A percentile compares a stretch with the other conserved stretches of the same genome.
Conservation (phyloP, 2,797 vertebrate species). For the Spinus pinus region DNA sequence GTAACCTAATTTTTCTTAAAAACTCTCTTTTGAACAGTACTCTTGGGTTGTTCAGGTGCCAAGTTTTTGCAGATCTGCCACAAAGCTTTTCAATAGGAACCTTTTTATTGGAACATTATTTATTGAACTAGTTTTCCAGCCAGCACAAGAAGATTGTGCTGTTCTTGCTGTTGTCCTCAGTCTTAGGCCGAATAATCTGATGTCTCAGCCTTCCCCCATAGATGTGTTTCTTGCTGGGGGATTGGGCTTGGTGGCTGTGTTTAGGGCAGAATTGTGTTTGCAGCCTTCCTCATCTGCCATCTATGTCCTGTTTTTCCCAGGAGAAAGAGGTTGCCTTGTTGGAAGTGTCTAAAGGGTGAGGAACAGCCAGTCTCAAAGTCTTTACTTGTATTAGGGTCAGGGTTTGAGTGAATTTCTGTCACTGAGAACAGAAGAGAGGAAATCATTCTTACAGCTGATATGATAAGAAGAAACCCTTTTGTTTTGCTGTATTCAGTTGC, state of each 20-base stretch:
- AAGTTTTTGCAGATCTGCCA: neutral
- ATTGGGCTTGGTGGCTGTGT: neutral
- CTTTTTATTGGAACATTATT: neutral
- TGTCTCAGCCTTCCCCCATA: neutral
- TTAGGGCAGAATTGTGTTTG: neutral
- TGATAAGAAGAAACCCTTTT: neutral
- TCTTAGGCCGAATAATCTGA: neutral
- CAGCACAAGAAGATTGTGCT: neutral
- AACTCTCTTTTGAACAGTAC: neutral
- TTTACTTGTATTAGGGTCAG: neutral
- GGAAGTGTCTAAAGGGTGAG: neutral
- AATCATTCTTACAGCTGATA: neutral
- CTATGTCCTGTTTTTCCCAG: neutral
- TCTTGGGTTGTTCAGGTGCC: neutral
- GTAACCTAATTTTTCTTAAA: neutral
- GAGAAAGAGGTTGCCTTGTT: neutral
- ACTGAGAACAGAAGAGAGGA: neutral
- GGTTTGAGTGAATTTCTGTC: neutral
- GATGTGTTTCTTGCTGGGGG: neutral
- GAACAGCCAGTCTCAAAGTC: accelerated
- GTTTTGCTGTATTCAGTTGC: neutral
- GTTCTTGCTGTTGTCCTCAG: neutral
- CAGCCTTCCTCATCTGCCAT: neutral
- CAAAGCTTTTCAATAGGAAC: neutral
- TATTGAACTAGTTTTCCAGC: neutral